phyloP scores from a whole-genome alignment of 2,888 invertebrate genomes.

The Zele albiditarsus region DNA sequence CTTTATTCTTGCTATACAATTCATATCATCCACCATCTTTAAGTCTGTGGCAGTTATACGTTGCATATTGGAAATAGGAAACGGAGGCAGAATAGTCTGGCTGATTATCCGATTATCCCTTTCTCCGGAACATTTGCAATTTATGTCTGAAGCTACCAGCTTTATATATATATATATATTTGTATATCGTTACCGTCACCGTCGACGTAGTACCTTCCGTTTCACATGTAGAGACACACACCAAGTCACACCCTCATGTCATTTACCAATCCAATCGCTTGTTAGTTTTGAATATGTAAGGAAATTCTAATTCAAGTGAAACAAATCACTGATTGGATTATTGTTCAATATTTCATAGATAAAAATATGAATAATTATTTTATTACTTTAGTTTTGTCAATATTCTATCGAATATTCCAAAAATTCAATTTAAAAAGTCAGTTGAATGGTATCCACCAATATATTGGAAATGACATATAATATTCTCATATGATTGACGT shows the following conservation, averaged over 20 bases:
- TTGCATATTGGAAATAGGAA: slow-evolving; percentile 66
- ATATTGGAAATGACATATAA: neutral
- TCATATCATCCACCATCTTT: neutral
- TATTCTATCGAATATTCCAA: neutral
- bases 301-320: neutral
- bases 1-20: neutral
- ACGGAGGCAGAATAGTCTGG: slow-evolving; percentile 67
- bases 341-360: neutral
- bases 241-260: neutral
- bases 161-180: neutral
- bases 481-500: neutral
- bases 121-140: slow-evolving; percentile 68
- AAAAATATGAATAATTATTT: neutral
- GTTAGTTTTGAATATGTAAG: slow-evolving; percentile 9
- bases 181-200: neutral
- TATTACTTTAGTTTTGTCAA: neutral
- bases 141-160: slow-evolving; percentile 59
- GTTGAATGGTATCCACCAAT: neutral
- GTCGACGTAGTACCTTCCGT: slow-evolving; percentile 43
- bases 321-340: neutral
- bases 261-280: neutral
- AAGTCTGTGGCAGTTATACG: slow-evolving; percentile 31
- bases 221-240: slow-evolving; percentile 35
- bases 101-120: slow-evolving; percentile 71
- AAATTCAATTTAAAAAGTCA: neutral